Conservation (phyloP, 2,113 vertebrate genomes). For the Oncorhynchus mykiss region DNA sequence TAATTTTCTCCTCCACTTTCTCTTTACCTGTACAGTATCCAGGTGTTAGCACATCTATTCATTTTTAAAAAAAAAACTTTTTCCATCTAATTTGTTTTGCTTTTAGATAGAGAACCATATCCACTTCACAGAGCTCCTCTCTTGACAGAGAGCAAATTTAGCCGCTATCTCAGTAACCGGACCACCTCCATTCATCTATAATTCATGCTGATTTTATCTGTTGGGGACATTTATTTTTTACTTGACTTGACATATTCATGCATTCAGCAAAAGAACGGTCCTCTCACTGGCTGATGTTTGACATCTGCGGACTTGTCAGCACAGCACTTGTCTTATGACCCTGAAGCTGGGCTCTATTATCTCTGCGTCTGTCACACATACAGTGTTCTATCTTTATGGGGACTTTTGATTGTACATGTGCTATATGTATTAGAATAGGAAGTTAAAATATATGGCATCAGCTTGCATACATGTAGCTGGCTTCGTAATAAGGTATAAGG, state of each 20-base stretch:
- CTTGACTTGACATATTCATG: conserved; percentile 60
- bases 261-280: neutral
- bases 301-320: neutral
- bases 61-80: neutral
- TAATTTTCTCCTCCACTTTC: neutral
- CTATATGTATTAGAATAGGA: too few relatives aligned
- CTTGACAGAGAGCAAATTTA: neutral
- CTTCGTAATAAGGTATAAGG: neutral
- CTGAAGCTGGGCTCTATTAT: neutral
- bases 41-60: neutral
- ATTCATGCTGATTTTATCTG: conserved; percentile 59
- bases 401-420: too few relatives aligned
- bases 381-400: too few relatives aligned
- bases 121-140: conserved; percentile 23
- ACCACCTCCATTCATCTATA: conserved; percentile 69
- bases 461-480: neutral
- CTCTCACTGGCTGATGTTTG: neutral
- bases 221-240: conserved; percentile 54
- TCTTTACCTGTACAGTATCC: neutral
- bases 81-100: conserved; percentile 18
- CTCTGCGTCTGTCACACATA: too few relatives aligned
- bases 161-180: conserved; percentile 64
- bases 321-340: neutral
- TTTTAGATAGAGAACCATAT: conserved; percentile 7
- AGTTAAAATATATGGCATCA: too few relatives aligned